Evolutionary conservation across 2,113 vertebrate species (phyloP).

Genomic region (Gymnorhina tibicen): DNA sequence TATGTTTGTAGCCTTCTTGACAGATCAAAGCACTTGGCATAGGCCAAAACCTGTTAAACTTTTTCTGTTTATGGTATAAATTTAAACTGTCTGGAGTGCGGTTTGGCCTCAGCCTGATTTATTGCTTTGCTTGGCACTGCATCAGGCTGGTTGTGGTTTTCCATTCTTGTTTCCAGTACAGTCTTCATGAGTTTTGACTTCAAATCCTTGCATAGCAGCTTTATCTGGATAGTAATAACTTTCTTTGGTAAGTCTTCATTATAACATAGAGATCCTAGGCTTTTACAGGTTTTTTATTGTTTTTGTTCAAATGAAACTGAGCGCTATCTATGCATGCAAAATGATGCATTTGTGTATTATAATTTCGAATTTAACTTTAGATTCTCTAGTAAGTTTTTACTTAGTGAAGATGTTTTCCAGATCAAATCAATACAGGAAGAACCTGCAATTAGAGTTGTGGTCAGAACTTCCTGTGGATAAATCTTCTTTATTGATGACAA

Average conservation of each 20-base stretch:
- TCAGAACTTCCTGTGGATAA: not conserved
- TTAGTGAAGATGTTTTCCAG: not conserved
- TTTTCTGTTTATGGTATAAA: conserved; percentile 44
- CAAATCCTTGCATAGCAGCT: not conserved
- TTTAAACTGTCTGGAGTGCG: conserved; percentile 32
- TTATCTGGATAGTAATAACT: not conserved
- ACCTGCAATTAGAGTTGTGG: not conserved
- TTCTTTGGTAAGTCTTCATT: not conserved
- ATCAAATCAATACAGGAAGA: not conserved
- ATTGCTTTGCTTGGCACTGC: conserved; percentile 44
- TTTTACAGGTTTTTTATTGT: not conserved
- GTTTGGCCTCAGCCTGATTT: conserved; percentile 51
- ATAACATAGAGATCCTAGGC: not conserved
- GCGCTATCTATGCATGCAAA: not conserved
- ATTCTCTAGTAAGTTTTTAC: not conserved
- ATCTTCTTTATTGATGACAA: not conserved
- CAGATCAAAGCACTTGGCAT: conserved; percentile 2
- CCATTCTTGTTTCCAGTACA: not conserved
- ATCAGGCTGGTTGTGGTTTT: conserved; percentile 52
- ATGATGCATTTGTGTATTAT: not conserved
- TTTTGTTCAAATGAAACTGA: not conserved
- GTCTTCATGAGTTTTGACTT: conserved; percentile 37
- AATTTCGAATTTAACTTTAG: not conserved
- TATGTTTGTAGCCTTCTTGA: not conserved
- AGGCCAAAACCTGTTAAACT: conserved; percentile 6